phyloP scores from a whole-genome alignment of 2,888 invertebrate genomes.

The Gandaritis pyraliata region DNA sequence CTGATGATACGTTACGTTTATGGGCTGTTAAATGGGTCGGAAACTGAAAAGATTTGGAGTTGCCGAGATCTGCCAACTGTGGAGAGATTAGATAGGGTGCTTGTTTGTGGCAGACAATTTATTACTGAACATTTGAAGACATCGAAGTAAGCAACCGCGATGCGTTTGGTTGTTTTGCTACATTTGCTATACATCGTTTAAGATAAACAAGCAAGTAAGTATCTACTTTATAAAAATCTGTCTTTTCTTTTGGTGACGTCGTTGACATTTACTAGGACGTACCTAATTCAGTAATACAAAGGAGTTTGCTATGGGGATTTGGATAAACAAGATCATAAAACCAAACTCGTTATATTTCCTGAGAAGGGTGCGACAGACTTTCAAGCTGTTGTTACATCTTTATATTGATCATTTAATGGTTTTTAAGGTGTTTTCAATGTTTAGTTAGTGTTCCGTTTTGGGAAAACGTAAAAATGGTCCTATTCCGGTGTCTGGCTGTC shows the following conservation, averaged over 20 bases:
- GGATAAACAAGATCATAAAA: conserved; percentile 66
- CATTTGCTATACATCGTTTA: conserved; percentile 29
- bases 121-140: conserved; percentile 61
- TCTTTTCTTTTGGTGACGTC: conserved; percentile 30
- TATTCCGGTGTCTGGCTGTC: too few species aligned
- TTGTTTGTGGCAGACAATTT: conserved; percentile 71
- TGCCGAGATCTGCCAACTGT: conserved; percentile 46
- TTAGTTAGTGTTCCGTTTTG: too few species aligned
- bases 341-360: conserved; percentile 59
- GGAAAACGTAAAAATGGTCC: too few species aligned
- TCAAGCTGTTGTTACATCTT: conserved; percentile 42
- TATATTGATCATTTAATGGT: conserved; percentile 31
- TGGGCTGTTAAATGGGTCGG: conserved; percentile 70
- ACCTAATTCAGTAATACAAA: conserved; percentile 30
- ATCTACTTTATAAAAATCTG: conserved; percentile 16
- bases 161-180: conserved; percentile 46
- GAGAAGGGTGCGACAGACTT: conserved; percentile 57
- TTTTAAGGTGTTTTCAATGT: neutral
- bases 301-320: conserved; percentile 42
- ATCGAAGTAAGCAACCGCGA: conserved; percentile 48
- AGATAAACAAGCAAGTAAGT: conserved; percentile 12
- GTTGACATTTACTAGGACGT: conserved; percentile 38
- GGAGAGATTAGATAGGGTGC: conserved; percentile 55
- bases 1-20: conserved; percentile 60
- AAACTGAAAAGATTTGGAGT: conserved; percentile 68